Percentiles rank a stretch among this genome's conserved stretches.
Evolutionary conservation across 2,113 vertebrate species (phyloP).

Genomic region (Chrysochloris asiatica): DNA sequence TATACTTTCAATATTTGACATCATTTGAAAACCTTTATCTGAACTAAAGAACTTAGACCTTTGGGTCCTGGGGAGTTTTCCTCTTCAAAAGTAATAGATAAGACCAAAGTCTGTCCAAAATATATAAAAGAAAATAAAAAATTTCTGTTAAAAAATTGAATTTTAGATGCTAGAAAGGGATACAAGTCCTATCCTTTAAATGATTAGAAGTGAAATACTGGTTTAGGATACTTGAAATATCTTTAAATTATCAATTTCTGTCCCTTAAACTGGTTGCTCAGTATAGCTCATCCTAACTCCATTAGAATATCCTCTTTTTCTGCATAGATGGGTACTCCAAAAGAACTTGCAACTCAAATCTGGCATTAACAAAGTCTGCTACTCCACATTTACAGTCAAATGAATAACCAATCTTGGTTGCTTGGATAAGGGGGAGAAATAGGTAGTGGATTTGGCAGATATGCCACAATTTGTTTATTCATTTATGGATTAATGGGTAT

Average conservation of each 20-base stretch:
- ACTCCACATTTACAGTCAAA: not conserved
- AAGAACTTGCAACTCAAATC: not conserved
- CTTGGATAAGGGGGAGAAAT: not conserved
- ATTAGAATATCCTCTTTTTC: not conserved
- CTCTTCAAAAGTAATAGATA: not conserved
- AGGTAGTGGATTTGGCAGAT: not conserved
- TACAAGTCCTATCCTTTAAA: not conserved
- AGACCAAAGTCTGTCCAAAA: not conserved
- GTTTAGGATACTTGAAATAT: not conserved
- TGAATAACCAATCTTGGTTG: not conserved
- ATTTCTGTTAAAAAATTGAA: not conserved
- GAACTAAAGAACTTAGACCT: not conserved
- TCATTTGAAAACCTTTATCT: not conserved
- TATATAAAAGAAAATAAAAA: not conserved
- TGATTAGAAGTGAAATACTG: not conserved
- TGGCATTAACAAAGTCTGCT: not conserved
- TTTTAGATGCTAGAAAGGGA: not conserved
- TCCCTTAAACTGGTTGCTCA: not conserved
- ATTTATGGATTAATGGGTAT: not conserved
- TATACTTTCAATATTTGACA: not conserved
- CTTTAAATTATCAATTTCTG: not conserved
- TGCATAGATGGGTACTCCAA: not conserved
- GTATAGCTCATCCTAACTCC: not conserved
- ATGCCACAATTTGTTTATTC: too few species aligned
- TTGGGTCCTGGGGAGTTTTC: not conserved